Percentiles rank a stretch among this genome's conserved stretches.
These are phyloP conservation scores for Strix aluco DNA, from an alignment of 2,113 vertebrate genomes.

Conservation along the genomic window DNA sequence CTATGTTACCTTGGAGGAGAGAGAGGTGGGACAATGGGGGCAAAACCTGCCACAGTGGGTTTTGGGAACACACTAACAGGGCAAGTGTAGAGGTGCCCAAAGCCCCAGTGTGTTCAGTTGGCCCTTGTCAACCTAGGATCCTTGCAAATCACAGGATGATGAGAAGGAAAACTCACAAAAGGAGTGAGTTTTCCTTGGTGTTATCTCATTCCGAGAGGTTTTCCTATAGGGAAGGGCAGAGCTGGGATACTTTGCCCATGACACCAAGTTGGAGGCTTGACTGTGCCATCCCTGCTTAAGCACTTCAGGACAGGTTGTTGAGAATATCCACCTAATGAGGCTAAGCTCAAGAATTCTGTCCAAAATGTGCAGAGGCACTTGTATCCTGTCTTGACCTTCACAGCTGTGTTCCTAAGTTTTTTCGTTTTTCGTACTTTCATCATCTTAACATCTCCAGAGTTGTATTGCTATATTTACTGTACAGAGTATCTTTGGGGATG, in stretches of 20 bases:
- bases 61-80: neutral
- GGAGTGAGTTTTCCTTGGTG: neutral
- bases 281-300: neutral
- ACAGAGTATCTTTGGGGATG: neutral
- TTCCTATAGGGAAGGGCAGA: neutral
- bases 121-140: neutral
- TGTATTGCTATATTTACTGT: neutral
- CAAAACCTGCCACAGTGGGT: neutral
- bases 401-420: neutral
- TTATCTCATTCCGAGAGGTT: neutral
- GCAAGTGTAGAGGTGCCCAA: fast-evolving
- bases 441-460: neutral
- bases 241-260: neutral
- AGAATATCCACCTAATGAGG: neutral
- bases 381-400: neutral
- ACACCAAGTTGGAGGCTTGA: neutral
- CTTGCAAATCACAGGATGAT: neutral
- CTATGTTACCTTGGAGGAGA: neutral
- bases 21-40: neutral
- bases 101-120: neutral
- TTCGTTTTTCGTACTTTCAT: neutral
- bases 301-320: neutral
- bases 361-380: neutral
- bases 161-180: neutral
- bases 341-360: neutral